Base-by-base conservation (phyloP, 1,140 invertebrate genomes). In the Drosophila suzukii region DNA sequence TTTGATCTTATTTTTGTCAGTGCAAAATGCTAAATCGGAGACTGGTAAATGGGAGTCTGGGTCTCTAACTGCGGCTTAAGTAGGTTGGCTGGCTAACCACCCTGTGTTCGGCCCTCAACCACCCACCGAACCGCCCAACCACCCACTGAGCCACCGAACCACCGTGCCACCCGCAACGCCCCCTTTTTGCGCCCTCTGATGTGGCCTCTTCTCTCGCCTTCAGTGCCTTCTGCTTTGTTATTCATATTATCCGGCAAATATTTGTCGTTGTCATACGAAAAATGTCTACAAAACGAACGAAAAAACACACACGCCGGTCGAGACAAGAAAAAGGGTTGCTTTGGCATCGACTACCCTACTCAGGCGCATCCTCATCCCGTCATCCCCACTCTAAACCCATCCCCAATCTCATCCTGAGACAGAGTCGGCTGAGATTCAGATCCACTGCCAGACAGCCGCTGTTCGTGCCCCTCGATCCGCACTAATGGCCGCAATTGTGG, bases 161-260 rank as follows among this genome's bases (percentile, higher is more conserved):
- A 66, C 59, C 56, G 12, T 24, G 11, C 47, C 24, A 54, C 43
- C 66, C 17, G 15, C 39, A 36, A 43, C 24, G 46, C 39, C 60
- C 62, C 54, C 24, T 20, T 61, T 17, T 13, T 53, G 32, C 50
- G 58, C 39, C 61, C 59, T 65, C 46, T 50, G 65, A 57, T 67
- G 51, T 46, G 66, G 50, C 51, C 46, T 66, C 73, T 68, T 74
- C 66, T 53, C 57, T 78, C 68, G 59, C 59, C 51, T 73, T 43
- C n/a, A 41, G 27, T 54, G 65, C 68, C 57, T 66, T 57, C 55
- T 71, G 78, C 86, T 75, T 88, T 88, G 84, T 88, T 88, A 88
- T 88, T 89, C 84, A 88, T 88, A 88, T 88, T 88, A 88, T 88
- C 84, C 84, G 76, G 84, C 84, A 88, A 88, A 88, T 88, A 88